Evolutionary conservation across 2,113 vertebrate genomes (phyloP), one percentile per base, ranked within the genome.

Genomic region (Otis tarda): DNA sequence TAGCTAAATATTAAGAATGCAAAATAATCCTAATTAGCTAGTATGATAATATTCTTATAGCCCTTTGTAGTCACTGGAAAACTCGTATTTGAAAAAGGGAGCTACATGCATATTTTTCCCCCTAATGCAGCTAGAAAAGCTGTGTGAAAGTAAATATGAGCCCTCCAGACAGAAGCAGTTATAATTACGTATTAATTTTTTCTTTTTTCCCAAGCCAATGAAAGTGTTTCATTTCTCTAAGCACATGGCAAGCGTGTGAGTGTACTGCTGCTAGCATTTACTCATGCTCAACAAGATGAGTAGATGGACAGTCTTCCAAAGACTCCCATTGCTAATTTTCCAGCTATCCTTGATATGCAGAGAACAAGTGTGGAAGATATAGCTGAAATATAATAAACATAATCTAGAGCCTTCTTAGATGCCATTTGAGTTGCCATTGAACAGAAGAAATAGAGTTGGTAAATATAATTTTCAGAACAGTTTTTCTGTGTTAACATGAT

Each of bases 11-110:
- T 69, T 89, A 93, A n/a, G 69, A 93, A 79, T 64, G 61, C 27
- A 93, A 96, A 95, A 94, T 73, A 91, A 87, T 73, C 87, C 76
- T 85, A 76, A 93, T 94, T 91, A 95, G 74, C 12, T 84, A 24
- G 43, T 23, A 47, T 35, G 55, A 28, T 95, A 83, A 85, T 91
- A 83, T 80, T 70, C 70, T 93, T 77, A 68, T 11, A 69, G 87
- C 4, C 16, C 16, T 87, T 60, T 82, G 64, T 27, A 94, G 30
- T 68, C 53, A 49, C 52, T 82, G 73, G 14, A 59, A 93, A 73
- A 87, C 65, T 56, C 6, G 0, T 69, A 25, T 87, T 87, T 82
- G 53, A 68, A 91, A 74, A 90, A 84, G 33, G 27, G 8, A 92
- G 60, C 24, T 75, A 64, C 53, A 24, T 23, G 49, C 14, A 35